Conservation (phyloP, 2,888 invertebrate species). For the Folsomia manolachei region DNA sequence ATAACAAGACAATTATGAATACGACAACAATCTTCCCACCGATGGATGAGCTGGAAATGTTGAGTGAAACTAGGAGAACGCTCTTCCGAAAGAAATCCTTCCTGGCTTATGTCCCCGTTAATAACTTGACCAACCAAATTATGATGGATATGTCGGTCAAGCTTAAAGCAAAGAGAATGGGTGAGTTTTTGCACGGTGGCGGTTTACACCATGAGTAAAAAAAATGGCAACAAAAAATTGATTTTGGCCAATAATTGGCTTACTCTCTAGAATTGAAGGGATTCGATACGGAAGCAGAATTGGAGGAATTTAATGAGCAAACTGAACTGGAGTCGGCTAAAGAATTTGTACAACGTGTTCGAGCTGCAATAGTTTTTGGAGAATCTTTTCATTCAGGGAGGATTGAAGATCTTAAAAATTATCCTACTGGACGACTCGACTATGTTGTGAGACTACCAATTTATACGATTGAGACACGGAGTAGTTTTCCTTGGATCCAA, state of each 20-base stretch:
- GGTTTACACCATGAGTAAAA: background rate
- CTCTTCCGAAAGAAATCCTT: conserved; percentile 32
- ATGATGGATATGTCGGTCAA: conserved; percentile 24
- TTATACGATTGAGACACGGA: conserved; percentile 33
- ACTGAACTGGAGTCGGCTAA: conserved; percentile 27
- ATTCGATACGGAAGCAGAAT: conserved; percentile 31
- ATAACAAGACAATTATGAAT: conserved; percentile 24
- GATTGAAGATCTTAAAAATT: conserved; percentile 10
- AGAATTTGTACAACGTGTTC: conserved; percentile 27
- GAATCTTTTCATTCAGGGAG: conserved; percentile 29
- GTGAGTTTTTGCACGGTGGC: no score
- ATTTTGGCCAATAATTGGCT: no score
- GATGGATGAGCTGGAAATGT: conserved; percentile 31
- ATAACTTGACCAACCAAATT: conserved; percentile 29
- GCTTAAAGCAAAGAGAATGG: conserved; percentile 21
- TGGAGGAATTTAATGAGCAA: conserved; percentile 32
- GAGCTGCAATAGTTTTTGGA: conserved; percentile 41
- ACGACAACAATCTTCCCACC: conserved; percentile 32
- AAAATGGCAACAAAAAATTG: background rate
- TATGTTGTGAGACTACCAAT: conserved; percentile 39
- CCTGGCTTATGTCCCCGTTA: conserved; percentile 32
- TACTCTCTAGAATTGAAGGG: conserved; percentile 20
- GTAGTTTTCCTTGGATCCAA: conserved; percentile 26
- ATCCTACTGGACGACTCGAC: conserved; percentile 12
- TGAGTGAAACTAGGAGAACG: conserved; percentile 31